Percentiles rank a stretch among this genome's conserved stretches.
These are phyloP conservation scores for Lepus oiostolus DNA, from an alignment of 2,797 vertebrate genomes.

Conservation along the genomic window DNA sequence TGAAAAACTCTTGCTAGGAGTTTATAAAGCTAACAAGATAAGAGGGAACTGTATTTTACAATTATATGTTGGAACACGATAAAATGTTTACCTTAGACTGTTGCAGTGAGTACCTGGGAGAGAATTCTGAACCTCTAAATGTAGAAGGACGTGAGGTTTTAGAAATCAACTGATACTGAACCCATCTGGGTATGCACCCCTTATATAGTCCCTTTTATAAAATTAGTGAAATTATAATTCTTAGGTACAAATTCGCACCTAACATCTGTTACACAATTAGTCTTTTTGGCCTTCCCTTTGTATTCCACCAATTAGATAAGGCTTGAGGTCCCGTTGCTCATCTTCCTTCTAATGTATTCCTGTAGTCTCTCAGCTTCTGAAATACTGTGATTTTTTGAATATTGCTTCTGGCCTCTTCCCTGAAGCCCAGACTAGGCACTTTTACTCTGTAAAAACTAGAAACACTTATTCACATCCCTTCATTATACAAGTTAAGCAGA, in stretches of 20 bases:
- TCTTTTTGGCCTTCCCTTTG: neutral
- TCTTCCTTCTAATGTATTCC: slow-evolving; percentile 40
- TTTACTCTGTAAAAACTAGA: neutral
- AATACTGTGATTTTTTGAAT: neutral
- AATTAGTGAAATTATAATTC: neutral
- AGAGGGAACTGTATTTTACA: neutral
- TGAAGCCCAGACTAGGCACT: neutral
- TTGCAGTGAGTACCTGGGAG: neutral
- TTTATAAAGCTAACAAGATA: slow-evolving; percentile 24
- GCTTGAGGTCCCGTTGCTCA: neutral
- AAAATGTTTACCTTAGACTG: neutral
- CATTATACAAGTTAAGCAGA: neutral
- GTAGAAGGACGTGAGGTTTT: neutral
- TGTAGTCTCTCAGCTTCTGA: neutral
- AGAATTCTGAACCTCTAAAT: slow-evolving; percentile 5
- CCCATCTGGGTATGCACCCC: neutral
- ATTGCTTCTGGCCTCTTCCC: neutral
- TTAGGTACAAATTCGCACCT: neutral
- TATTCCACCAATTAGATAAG: neutral
- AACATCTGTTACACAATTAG: neutral
- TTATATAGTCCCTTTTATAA: neutral
- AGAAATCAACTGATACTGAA: slow-evolving; percentile 26
- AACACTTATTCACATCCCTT: neutral
- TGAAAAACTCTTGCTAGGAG: neutral
- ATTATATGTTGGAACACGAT: neutral